These are phyloP conservation scores for Cepaea hortensis DNA, from an alignment of 2,888 invertebrate genomes.

Conservation along the genomic window DNA sequence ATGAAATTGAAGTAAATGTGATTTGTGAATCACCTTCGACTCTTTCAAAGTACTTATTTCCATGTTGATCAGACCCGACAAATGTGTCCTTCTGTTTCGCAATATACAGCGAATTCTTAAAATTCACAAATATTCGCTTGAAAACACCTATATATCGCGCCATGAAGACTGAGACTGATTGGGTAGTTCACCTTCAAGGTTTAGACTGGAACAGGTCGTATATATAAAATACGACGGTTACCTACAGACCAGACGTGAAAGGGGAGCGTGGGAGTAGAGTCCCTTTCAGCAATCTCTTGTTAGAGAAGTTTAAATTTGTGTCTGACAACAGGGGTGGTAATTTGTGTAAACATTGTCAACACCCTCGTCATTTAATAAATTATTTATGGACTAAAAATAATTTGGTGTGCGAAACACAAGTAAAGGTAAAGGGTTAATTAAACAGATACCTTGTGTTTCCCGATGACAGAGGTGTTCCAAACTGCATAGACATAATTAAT, in stretches of 20 bases:
- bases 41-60: conserved; percentile 57
- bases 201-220: too few relatives aligned
- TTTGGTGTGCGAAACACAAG: too few relatives aligned
- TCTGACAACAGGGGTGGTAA: conserved; percentile 25
- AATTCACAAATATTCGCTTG: conserved; percentile 38
- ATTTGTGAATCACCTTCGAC: conserved; percentile 50
- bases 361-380: too few relatives aligned
- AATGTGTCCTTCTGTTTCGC: conserved; percentile 42
- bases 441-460: too few relatives aligned
- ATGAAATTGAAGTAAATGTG: too few relatives aligned
- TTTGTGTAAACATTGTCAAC: conserved; percentile 2
- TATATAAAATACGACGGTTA: too few relatives aligned
- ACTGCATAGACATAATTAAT: too few relatives aligned
- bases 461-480: too few relatives aligned
- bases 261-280: not conserved
- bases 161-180: not conserved
- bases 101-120: conserved; percentile 48
- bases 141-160: conserved; percentile 23
- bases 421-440: too few relatives aligned
- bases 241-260: not conserved
- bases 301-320: not conserved
- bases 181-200: not conserved
- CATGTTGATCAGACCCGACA: conserved; percentile 55
- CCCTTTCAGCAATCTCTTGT: not conserved
- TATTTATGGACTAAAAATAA: too few relatives aligned